phyloP scores from a whole-genome alignment of 2,797 vertebrate species.

The Argya squamiceps region DNA sequence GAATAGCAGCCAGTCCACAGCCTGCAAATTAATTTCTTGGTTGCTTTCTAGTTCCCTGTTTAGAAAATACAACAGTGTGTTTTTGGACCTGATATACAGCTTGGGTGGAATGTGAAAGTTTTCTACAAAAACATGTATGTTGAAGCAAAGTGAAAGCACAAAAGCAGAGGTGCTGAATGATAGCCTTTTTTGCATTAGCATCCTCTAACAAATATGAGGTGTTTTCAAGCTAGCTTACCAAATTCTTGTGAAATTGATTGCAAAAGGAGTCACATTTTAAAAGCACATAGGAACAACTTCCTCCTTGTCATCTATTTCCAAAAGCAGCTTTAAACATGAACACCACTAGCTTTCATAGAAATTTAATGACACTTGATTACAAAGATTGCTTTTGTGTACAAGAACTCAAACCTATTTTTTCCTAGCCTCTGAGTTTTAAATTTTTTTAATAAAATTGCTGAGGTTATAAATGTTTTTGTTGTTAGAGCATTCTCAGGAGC shows the following conservation, averaged over 20 bases:
- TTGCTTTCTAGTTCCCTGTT: not conserved
- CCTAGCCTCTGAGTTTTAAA: not conserved
- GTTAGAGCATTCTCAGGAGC: not conserved
- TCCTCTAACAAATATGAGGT: not conserved
- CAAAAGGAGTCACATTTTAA: not conserved
- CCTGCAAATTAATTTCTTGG: not conserved
- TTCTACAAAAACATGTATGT: not conserved
- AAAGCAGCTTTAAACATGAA: not conserved
- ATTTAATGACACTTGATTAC: not conserved
- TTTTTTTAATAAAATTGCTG: not conserved
- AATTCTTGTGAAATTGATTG: not conserved
- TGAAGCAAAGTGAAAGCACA: not conserved
- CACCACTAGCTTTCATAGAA: not conserved
- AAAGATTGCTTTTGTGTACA: not conserved
- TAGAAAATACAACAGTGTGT: not conserved
- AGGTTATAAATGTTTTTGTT: not conserved
- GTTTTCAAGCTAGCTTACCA: not conserved
- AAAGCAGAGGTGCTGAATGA: not conserved
- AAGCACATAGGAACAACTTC: not conserved
- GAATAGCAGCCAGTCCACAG: not conserved
- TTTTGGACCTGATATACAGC: not conserved
- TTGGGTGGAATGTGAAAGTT: not conserved
- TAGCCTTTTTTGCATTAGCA: not conserved
- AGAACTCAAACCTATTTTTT: not conserved
- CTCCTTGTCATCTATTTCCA: not conserved